Conservation (phyloP, 2,113 vertebrate species). For the Elachura formosa region DNA sequence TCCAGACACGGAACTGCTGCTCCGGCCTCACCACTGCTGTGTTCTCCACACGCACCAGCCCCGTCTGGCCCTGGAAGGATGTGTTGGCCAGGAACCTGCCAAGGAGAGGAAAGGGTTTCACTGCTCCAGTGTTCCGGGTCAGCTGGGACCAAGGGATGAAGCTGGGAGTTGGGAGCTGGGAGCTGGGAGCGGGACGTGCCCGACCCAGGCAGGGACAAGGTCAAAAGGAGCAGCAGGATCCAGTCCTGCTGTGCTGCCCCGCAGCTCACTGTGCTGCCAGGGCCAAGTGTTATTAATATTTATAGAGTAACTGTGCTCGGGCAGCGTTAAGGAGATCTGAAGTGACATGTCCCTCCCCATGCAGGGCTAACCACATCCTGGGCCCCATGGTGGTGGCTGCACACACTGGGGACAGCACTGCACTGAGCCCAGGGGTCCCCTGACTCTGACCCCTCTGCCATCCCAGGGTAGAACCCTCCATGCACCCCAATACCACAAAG, state of each 20-base stretch:
- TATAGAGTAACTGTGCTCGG: neutral
- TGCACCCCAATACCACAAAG: neutral
- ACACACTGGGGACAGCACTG: too few species aligned
- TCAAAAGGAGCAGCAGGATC: neutral
- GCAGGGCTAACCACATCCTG: neutral
- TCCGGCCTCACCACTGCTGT: conserved; percentile 67
- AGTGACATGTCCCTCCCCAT: neutral
- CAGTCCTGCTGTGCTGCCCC: fast-evolving
- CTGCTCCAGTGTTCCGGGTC: fast-evolving
- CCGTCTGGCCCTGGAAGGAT: conserved; percentile 80
- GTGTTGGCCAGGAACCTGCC: conserved; percentile 84
- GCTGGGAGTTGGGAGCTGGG: fast-evolving
- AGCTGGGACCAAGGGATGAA: fast-evolving
- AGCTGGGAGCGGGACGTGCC: fast-evolving
- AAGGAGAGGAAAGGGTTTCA: neutral
- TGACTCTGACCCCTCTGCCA: neutral
- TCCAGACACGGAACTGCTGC: conserved; percentile 82
- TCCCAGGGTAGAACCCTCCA: fast-evolving
- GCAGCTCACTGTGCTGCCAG: neutral
- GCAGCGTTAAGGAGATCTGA: neutral
- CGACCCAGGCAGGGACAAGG: fast-evolving
- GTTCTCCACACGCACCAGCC: conserved; percentile 66
- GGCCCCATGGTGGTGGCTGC: neutral
- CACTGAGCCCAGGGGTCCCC: neutral
- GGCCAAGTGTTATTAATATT: neutral